These are phyloP conservation scores for Nowickia ferox DNA, from an alignment of 2,888 invertebrate species.

Conservation along the genomic window DNA sequence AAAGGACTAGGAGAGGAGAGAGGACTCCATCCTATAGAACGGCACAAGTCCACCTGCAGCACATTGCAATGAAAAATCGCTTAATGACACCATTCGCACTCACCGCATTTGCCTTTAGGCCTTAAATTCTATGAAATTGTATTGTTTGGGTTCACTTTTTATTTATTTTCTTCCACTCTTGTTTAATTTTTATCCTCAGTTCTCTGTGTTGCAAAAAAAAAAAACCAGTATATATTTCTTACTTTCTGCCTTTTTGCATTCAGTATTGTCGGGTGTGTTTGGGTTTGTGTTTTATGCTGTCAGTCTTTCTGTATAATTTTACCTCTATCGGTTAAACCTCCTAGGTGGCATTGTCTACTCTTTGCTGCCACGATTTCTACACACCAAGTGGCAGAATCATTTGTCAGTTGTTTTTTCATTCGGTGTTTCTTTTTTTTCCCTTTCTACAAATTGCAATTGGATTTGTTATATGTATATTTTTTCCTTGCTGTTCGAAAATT, in stretches of 20 bases:
- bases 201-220: background rate
- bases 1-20: slow-evolving; percentile 13
- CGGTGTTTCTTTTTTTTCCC: background rate
- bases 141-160: slow-evolving; percentile 59
- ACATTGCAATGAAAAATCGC: slow-evolving; percentile 82
- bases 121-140: slow-evolving; percentile 69
- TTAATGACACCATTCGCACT: slow-evolving; percentile 81
- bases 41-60: slow-evolving; percentile 79
- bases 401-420: slow-evolving; percentile 73
- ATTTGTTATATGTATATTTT: slow-evolving; percentile 72
- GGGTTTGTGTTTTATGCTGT: slow-evolving; percentile 19
- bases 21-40: slow-evolving; percentile 25
- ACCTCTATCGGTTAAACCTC: slow-evolving; percentile 63
- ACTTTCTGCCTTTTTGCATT: slow-evolving; percentile 54
- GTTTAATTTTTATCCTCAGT: slow-evolving; percentile 54
- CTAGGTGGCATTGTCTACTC: slow-evolving; percentile 69
- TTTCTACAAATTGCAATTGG: slow-evolving; percentile 75
- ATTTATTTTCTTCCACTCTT: slow-evolving; percentile 38
- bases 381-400: slow-evolving; percentile 74
- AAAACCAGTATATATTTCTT: slow-evolving; percentile 36
- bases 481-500: slow-evolving; percentile 64
- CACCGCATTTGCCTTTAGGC: slow-evolving; percentile 71
- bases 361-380: slow-evolving; percentile 65
- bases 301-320: slow-evolving; percentile 47
- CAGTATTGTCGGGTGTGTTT: slow-evolving; percentile 14